Conservation (phyloP, 2,797 vertebrate species). For the Sebastes iracundus region DNA sequence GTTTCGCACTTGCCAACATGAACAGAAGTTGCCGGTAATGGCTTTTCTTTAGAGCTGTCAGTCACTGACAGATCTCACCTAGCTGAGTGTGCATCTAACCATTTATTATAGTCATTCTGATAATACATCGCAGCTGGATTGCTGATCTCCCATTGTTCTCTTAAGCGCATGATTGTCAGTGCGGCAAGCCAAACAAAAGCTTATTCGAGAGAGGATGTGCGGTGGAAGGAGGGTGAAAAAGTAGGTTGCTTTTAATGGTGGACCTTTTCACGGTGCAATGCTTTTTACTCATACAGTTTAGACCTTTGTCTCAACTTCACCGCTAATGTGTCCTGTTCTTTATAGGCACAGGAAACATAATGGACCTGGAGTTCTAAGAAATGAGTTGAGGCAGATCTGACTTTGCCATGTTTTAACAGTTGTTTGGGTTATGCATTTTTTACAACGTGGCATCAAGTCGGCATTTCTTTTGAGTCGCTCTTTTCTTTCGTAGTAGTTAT, state of each 20-base stretch:
- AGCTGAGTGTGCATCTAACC: conserved; percentile 16
- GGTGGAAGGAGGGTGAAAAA: conserved; percentile 4
- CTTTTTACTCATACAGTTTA: neutral
- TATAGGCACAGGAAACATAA: neutral
- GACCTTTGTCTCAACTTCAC: conserved; percentile 4
- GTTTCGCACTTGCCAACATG: conserved; percentile 1
- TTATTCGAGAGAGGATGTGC: neutral
- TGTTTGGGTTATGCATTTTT: conserved; percentile 2
- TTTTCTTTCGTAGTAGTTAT: conserved; percentile 8
- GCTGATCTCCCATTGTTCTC: conserved; percentile 32
- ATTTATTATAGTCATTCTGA: conserved; percentile 38
- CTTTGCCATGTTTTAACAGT: neutral
- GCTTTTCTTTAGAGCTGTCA: conserved; percentile 21
- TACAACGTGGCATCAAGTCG: neutral
- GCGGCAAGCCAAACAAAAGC: conserved; percentile 18
- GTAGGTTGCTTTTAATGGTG: conserved; percentile 14
- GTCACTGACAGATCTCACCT: conserved; percentile 17
- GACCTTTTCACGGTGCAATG: neutral
- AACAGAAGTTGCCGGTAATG: conserved; percentile 5
- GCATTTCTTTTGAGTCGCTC: neutral
- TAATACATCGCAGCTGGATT: conserved; percentile 13
- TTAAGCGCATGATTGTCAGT: conserved; percentile 7
- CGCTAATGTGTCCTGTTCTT: conserved; percentile 30
- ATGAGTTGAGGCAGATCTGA: neutral
- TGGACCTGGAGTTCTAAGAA: neutral